These are phyloP conservation scores for Zosterops lateralis DNA, from an alignment of 2,113 vertebrate species.

Conservation along the genomic window DNA sequence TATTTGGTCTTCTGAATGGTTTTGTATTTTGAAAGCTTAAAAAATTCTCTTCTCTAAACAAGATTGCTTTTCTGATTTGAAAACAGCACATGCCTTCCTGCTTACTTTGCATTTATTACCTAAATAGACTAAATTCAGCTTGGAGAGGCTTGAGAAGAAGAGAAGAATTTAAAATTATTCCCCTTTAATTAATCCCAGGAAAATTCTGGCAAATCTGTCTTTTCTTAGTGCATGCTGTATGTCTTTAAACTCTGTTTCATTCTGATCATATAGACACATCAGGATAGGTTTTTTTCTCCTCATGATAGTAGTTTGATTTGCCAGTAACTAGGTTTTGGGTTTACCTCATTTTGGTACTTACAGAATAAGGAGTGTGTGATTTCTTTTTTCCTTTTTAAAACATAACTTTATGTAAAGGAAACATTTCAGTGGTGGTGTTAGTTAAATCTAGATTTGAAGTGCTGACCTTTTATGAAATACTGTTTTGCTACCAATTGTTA, in stretches of 20 bases:
- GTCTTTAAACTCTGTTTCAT: not conserved
- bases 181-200: constrained; percentile 12
- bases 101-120: not conserved
- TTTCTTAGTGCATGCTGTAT: not conserved
- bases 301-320: not conserved
- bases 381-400: not conserved
- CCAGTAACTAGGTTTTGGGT: not conserved
- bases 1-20: not conserved
- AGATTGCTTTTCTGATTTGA: not conserved
- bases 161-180: not conserved
- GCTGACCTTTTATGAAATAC: constrained; percentile 8
- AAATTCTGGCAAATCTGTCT: constrained; percentile 26
- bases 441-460: constrained; percentile 16
- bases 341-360: not conserved
- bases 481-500: not conserved
- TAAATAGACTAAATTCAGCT: not conserved
- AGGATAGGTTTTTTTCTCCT: too few species aligned
- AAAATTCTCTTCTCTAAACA: not conserved
- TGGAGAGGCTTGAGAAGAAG: constrained; percentile 3
- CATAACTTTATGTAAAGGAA: not conserved
- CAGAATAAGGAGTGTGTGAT: not conserved
- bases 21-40: not conserved
- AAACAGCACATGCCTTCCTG: not conserved
- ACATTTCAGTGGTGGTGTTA: not conserved
- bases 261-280: not conserved